Conservation (phyloP, 2,113 vertebrate species). For the Gymnocephalus cernua region DNA sequence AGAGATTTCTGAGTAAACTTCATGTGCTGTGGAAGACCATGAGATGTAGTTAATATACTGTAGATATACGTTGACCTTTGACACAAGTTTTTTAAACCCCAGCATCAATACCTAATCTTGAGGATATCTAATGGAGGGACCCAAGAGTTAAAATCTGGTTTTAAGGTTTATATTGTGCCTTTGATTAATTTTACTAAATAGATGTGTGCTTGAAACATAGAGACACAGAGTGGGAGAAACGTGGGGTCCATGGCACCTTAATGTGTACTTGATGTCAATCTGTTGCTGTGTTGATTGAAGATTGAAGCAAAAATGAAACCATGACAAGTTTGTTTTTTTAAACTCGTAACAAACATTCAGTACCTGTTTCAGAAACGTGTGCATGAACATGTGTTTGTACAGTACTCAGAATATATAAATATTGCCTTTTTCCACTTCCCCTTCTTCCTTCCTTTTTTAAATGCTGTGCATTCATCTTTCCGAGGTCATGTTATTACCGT, state of each 20-base stretch:
- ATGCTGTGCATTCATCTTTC: neutral
- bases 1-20: neutral
- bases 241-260: neutral
- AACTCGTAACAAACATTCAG: neutral
- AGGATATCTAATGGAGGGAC: neutral
- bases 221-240: neutral
- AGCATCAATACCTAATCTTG: no score
- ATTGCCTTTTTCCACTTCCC: slow-evolving; percentile 2
- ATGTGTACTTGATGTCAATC: neutral
- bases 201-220: neutral
- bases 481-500: neutral
- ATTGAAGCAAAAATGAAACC: neutral
- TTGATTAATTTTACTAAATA: neutral
- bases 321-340: neutral
- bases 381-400: neutral
- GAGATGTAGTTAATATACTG: no score
- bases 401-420: neutral
- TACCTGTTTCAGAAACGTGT: neutral
- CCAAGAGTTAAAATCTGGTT: neutral
- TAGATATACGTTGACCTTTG: no score
- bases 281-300: neutral
- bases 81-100: no score
- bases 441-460: slow-evolving; percentile 4
- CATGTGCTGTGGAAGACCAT: neutral
- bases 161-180: neutral